These are phyloP conservation scores for Setophaga kirtlandii DNA, from an alignment of 2,113 vertebrate species.

Conservation along the genomic window DNA sequence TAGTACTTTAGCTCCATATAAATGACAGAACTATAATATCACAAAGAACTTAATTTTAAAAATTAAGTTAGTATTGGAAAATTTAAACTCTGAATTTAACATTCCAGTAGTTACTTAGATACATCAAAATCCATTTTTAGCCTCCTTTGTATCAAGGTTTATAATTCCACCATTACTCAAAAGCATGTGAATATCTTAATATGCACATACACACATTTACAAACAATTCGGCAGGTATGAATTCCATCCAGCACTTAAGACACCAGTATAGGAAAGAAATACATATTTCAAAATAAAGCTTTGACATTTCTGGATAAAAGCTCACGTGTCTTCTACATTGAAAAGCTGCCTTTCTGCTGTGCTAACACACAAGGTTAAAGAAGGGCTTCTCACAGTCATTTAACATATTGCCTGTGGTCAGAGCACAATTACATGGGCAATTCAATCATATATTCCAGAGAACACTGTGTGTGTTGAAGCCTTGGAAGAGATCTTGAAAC, in stretches of 20 bases:
- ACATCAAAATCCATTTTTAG: not conserved
- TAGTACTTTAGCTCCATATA: not conserved
- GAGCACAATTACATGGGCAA: constrained; percentile 10
- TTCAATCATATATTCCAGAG: not conserved
- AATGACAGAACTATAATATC: not conserved
- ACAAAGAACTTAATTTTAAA: not conserved
- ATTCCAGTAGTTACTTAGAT: not conserved
- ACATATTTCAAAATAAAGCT: not conserved
- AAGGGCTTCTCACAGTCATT: not conserved
- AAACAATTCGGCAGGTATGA: not conserved
- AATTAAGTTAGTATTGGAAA: not conserved
- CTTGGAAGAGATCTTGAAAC: not conserved
- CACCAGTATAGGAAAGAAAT: not conserved
- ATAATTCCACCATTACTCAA: not conserved
- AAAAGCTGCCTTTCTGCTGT: not conserved
- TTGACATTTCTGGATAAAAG: not conserved
- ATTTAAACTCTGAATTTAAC: not conserved
- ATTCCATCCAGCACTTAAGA: not conserved
- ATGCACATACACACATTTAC: not conserved
- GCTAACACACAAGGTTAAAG: not conserved
- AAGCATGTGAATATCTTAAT: not conserved
- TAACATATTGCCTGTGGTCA: not conserved
- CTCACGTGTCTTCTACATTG: not conserved
- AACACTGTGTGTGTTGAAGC: not conserved
- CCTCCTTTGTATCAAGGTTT: not conserved